Percentiles rank a stretch among this genome's conserved stretches.
These are phyloP conservation scores for Chaenogobius annularis DNA, from an alignment of 2,113 vertebrate genomes.

Conservation along the genomic window DNA sequence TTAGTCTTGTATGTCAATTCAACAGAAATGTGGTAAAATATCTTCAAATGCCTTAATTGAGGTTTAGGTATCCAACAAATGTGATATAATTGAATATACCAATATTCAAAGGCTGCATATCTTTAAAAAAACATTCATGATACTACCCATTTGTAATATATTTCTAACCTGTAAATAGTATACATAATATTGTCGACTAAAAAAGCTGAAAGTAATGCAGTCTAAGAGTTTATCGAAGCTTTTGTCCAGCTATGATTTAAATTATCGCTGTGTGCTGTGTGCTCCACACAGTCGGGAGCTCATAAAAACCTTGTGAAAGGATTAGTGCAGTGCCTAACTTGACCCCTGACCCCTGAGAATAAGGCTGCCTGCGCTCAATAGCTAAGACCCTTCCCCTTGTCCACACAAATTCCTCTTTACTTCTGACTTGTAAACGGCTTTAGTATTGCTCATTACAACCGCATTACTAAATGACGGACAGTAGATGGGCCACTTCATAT, in stretches of 20 bases:
- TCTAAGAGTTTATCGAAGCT: constrained; percentile 27
- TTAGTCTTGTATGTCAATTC: too few species aligned
- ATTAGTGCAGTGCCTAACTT: constrained; percentile 67
- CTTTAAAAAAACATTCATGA: background rate
- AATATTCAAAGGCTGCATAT: background rate
- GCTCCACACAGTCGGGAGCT: constrained; percentile 53
- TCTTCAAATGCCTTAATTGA: too few species aligned
- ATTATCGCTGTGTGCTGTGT: constrained; percentile 32
- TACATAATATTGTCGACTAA: background rate
- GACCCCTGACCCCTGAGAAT: constrained; percentile 61
- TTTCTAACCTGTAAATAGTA: background rate
- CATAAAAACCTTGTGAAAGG: constrained; percentile 67
- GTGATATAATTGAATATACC: too few species aligned
- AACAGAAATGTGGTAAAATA: too few species aligned
- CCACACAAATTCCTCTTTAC: constrained; percentile 54
- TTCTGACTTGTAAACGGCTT: constrained; percentile 59
- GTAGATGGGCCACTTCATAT: constrained; percentile 29
- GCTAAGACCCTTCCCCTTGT: constrained; percentile 39
- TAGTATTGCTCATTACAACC: constrained; percentile 43
- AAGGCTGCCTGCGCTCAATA: constrained; percentile 37
- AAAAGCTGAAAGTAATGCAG: background rate
- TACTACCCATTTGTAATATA: too few species aligned
- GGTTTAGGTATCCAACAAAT: too few species aligned
- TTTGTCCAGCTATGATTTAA: constrained; percentile 27
- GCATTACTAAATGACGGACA: constrained; percentile 52